These are phyloP conservation scores for Masnerella sp. DNA, from an alignment of 2,888 invertebrate genomes.

Conservation along the genomic window DNA sequence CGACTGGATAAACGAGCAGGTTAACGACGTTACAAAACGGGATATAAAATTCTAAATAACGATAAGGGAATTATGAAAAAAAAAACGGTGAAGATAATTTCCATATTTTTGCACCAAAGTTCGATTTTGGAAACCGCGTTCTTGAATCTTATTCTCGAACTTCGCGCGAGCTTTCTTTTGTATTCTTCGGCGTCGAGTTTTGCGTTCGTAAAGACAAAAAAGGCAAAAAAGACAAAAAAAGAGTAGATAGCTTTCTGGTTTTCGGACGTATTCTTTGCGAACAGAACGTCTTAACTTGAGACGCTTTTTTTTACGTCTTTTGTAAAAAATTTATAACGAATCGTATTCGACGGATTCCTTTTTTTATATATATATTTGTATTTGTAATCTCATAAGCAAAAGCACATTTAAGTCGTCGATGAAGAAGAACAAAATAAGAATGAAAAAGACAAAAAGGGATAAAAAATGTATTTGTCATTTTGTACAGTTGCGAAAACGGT, in stretches of 20 bases:
- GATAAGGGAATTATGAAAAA: conserved; percentile 17
- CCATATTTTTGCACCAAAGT: conserved; percentile 56
- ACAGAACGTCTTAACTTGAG: conserved; percentile 39
- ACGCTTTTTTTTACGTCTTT: conserved; percentile 55
- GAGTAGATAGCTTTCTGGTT: conserved; percentile 32
- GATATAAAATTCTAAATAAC: conserved; percentile 45
- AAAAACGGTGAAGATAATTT: conserved; percentile 9
- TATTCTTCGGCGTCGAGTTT: conserved; percentile 49
- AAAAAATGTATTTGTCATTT: conserved; percentile 50
- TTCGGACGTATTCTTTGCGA: conserved; percentile 37
- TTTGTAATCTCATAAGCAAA: conserved; percentile 45
- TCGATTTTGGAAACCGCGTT: conserved; percentile 31
- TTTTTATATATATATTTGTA: conserved; percentile 38
- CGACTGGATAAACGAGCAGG: conserved; percentile 16
- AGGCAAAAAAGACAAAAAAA: not conserved
- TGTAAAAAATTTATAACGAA: conserved; percentile 51
- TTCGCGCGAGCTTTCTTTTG: conserved; percentile 55
- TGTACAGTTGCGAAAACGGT: conserved; percentile 55
- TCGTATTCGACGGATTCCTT: conserved; percentile 31
- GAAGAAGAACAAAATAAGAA: conserved; percentile 18
- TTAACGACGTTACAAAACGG: not conserved
- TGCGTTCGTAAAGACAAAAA: conserved; percentile 43
- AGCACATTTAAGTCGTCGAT: conserved; percentile 44
- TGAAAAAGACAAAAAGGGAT: conserved; percentile 9
- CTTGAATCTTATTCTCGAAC: conserved; percentile 48